Base-by-base conservation (phyloP, 2,888 invertebrate species). In the Acanthoscelides obtectus region DNA sequence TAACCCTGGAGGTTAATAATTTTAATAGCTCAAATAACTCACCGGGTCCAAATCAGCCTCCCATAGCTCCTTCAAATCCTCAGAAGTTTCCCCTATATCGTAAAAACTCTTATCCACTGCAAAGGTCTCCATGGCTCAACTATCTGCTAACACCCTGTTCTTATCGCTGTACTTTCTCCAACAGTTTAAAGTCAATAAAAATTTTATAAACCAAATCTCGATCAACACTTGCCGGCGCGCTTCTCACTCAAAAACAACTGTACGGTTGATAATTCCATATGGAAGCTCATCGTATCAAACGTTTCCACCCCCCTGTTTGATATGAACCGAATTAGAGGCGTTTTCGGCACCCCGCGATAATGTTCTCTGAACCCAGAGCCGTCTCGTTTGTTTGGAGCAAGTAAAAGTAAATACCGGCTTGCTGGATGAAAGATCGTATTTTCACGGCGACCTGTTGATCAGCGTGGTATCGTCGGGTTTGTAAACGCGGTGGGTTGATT, bases 11-110 rank as follows among this genome's bases (percentile, higher is more conserved):
- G n/a, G n/a, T n/a, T n/a, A n/a, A n/a, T n/a, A n/a, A n/a, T n/a
- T n/a, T n/a, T n/a, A n/a, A n/a, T n/a, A n/a, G n/a, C n/a, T n/a
- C n/a, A n/a, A n/a, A n/a, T n/a, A n/a, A 74, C 93, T 92, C 86
- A 93, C 93, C 91, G 93, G 91, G 88, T 93, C 93, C 84, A 94
- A 88, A 87, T 93, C 93, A 80, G 92, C 90, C 85, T 79, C 78
- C 93, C 93, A 94, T 82, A 94, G 88, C 86, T 93, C 93, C 88
- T 91, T 92, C 82, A 93, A 88, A 86, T 91, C 91, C 80, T 92
- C 91, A 75, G 89, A 88, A 19, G 81, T 79, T 45, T 45, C 45
- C 81, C 89, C 90, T 84, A 91, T 90, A 86, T 93, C 93, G 87
- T 92, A 93, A 75, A 83, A 83, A 22, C 83, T 82, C 76, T 83